These are phyloP conservation scores for Babylonia areolata DNA, from an alignment of 1,140 invertebrate species.

Conservation along the genomic window DNA sequence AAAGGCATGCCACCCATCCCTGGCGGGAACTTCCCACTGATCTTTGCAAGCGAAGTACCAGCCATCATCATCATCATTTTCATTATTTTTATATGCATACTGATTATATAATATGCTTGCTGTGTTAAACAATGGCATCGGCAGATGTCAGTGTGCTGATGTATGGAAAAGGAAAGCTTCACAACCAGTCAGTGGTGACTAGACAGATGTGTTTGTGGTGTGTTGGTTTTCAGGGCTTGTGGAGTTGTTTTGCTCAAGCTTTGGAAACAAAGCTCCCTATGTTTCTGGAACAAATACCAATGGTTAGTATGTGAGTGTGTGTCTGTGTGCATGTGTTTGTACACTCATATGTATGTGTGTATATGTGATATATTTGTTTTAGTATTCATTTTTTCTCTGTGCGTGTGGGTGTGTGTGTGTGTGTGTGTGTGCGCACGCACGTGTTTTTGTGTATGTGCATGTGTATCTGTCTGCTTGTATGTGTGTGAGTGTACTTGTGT, in stretches of 20 bases:
- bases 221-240: slow-evolving; percentile 56
- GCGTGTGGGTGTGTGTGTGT: background rate
- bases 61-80: too few relatives aligned
- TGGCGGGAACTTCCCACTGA: too few relatives aligned
- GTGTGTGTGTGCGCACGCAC: background rate
- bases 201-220: too few relatives aligned
- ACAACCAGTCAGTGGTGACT: too few relatives aligned
- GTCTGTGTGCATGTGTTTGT: background rate
- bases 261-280: slow-evolving; percentile 65
- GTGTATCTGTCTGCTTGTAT: background rate
- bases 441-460: background rate
- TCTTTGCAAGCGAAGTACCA: too few relatives aligned
- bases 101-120: too few relatives aligned
- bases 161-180: too few relatives aligned
- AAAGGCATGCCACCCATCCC: too few relatives aligned
- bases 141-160: too few relatives aligned
- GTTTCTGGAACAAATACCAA: slow-evolving; percentile 58
- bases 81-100: too few relatives aligned
- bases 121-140: too few relatives aligned
- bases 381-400: background rate
- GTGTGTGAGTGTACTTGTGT: slow-evolving; percentile 4
- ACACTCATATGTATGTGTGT: background rate
- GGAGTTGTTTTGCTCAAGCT: slow-evolving; percentile 60
- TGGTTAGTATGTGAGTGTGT: slow-evolving; percentile 37
- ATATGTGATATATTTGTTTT: background rate